phyloP scores from a whole-genome alignment of 2,888 invertebrate species.

The Siphlonurus alternatus region DNA sequence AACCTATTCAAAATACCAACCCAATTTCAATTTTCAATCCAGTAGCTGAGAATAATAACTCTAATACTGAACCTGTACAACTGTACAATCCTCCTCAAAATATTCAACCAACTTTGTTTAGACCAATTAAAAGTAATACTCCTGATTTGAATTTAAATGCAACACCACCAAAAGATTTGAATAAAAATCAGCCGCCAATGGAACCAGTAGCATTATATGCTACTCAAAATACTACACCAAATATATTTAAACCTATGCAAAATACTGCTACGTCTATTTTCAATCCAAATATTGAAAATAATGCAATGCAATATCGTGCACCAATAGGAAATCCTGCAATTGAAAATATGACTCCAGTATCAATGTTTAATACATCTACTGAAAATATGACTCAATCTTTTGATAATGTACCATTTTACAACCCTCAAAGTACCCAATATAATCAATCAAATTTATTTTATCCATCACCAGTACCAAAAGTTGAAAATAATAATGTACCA shows the following conservation, averaged over 20 bases:
- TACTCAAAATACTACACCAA: not conserved
- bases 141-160: too few relatives aligned
- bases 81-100: not conserved
- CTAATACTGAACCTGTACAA: not conserved
- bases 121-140: too few relatives aligned
- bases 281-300: not conserved
- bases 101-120: not conserved
- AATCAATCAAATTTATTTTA: not conserved
- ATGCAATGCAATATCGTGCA: too few relatives aligned
- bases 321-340: too few relatives aligned
- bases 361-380: too few relatives aligned
- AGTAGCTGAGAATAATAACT: not conserved
- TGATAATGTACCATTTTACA: too few relatives aligned
- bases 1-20: not conserved
- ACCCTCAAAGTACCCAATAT: not conserved
- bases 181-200: not conserved
- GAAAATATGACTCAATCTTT: too few relatives aligned
- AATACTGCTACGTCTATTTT: not conserved
- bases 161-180: too few relatives aligned
- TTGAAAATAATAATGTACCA: not conserved
- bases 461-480: not conserved
- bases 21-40: not conserved
- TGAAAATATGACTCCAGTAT: too few relatives aligned
- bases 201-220: not conserved
- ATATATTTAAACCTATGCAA: not conserved